These are phyloP conservation scores for Drosophila quinaria DNA, from an alignment of 2,888 invertebrate genomes.

Conservation along the genomic window DNA sequence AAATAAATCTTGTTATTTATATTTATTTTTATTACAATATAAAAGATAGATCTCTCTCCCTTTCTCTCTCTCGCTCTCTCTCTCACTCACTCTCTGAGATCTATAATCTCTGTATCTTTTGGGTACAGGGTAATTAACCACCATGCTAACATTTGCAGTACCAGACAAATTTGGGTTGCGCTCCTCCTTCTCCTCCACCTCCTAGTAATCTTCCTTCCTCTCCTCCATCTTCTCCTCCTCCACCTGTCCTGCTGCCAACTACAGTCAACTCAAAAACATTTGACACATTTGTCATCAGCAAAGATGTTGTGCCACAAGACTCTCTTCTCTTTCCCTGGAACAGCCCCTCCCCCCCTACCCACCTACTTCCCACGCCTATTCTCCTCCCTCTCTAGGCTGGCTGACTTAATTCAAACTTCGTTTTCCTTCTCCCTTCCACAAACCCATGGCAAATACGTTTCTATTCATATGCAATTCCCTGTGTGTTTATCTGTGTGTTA, in stretches of 20 bases:
- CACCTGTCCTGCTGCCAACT: constrained; percentile 18
- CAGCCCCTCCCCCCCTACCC: not conserved
- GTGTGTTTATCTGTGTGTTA: constrained; percentile 14
- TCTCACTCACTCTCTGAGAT: no score
- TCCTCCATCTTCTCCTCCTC: not conserved
- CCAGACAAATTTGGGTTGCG: constrained; percentile 21
- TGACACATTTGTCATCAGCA: constrained; percentile 71
- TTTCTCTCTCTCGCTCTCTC: no score
- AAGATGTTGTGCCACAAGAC: constrained; percentile 31
- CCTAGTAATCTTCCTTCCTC: no score
- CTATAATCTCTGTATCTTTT: not conserved
- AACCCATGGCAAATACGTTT: constrained; percentile 3
- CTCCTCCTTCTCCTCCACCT: not conserved
- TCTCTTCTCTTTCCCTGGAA: not conserved
- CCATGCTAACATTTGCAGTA: constrained; percentile 20
- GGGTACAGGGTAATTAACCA: not conserved
- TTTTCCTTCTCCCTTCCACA: constrained; percentile 35
- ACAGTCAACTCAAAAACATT: constrained; percentile 28
- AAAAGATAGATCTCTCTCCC: no score
- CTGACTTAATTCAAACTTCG: constrained; percentile 26
- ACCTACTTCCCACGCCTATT: no score
- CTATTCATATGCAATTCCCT: constrained; percentile 58
- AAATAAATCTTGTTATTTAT: no score
- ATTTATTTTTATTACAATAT: no score
- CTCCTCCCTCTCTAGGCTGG: not conserved